Evolutionary conservation across 1,140 invertebrate species (phyloP), one percentile per base, ranked within the genome.

Genomic region (Drosophila pallidifrons): DNA sequence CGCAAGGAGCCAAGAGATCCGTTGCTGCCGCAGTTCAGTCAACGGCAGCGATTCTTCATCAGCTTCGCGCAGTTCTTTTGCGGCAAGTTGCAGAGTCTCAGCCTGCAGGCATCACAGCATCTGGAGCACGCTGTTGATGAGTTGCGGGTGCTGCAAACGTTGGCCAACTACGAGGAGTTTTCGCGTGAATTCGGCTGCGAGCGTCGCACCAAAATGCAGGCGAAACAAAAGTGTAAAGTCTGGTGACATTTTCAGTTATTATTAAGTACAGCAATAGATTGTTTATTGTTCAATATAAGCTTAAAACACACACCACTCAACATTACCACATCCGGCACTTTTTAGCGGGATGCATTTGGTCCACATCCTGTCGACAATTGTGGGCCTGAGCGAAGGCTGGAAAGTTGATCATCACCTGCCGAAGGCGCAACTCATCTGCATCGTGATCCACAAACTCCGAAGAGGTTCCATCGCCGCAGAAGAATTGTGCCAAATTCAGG

Each of bases 1-100:
- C 69, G 58, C n/a, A 28, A 49, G 3, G 68, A 75, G n/a, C 87
- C 82, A 0, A 60, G 87, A 0, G 72, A 76, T 72, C 79, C 77
- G 0, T 20, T 92, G 5, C 5, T 83, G 38, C 92, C 97, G 3
- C 95, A 96, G 76, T 93, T 96, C 41, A 96, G 94, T 2, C 94
- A 95, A 45, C 94, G 94, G 55, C 96, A 97, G 89, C 91, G 97
- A 28, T 97, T 97, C 92, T 97, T 97, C 83, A 92, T 97, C 1
- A 97, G 96, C 87, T 98, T 96, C 81, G 96, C 96, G 1, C 96
- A 97, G 94, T 91, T 98, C 49, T 98, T 97, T 95, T 98, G 97
- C 92, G 97, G 97, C 15, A 95, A 96, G 15, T 96, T 97, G 94
- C 94, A 97, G 72, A 96, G 96, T n/a, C 96, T 95, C 71, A 82